phyloP scores from a whole-genome alignment of 1,140 invertebrate genomes.

The Drosophila eugracilis region DNA sequence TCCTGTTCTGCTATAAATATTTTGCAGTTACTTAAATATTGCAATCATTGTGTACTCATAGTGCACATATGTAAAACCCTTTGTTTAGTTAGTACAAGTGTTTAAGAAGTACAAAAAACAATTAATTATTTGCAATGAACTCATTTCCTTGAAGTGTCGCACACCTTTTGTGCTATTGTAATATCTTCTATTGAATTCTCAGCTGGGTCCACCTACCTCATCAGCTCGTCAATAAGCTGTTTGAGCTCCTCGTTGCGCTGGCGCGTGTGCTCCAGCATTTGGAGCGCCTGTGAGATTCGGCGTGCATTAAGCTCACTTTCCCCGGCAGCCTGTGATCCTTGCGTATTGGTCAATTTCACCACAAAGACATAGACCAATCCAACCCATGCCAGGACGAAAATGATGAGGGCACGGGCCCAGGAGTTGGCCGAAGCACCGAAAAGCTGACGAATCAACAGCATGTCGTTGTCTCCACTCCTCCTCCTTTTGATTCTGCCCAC shows the following conservation, averaged over 20 bases:
- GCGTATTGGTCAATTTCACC: conserved; percentile 71
- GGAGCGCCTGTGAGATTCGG: conserved; percentile 77
- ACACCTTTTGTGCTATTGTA: not conserved
- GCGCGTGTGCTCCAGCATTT: conserved; percentile 76
- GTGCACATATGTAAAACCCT: too few species aligned
- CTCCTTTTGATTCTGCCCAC: not conserved
- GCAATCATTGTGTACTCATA: too few species aligned
- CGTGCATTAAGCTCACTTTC: conserved; percentile 68
- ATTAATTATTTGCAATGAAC: not conserved
- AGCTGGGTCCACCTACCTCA: conserved; percentile 58
- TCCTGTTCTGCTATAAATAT: too few species aligned
- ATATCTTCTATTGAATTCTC: not conserved
- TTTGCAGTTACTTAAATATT: not conserved
- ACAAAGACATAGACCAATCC: conserved; percentile 83
- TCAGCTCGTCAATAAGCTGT: conserved; percentile 78
- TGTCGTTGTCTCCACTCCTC: conserved; percentile 14
- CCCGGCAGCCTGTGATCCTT: conserved; percentile 48
- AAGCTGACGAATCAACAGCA: conserved; percentile 82
- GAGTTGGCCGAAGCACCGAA: conserved; percentile 79
- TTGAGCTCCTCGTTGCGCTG: conserved; percentile 81
- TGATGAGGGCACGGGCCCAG: conserved; percentile 79
- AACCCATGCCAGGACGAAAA: conserved; percentile 81
- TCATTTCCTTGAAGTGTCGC: too few species aligned
- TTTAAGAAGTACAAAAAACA: not conserved
- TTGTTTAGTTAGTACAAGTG: not conserved